Conservation (phyloP, 2,113 vertebrate genomes). For the Oncorhynchus tshawytscha region DNA sequence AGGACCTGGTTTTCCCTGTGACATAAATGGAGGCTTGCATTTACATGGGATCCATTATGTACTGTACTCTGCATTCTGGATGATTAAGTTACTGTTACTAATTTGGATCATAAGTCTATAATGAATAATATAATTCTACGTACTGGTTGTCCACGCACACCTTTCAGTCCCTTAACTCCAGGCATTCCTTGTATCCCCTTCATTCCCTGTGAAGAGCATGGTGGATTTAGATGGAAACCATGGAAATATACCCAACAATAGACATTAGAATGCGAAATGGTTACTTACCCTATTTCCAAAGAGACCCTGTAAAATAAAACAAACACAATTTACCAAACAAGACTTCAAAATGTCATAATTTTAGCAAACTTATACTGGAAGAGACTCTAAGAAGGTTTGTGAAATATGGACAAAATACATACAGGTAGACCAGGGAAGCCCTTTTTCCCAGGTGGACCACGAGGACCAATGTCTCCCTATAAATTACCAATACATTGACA, state of each 20-base stretch:
- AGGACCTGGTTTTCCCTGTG: slow-evolving; percentile 65
- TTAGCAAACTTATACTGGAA: background rate
- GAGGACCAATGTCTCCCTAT: slow-evolving; percentile 66
- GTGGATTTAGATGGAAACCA: background rate
- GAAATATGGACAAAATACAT: slow-evolving; percentile 33
- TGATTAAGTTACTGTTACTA: background rate
- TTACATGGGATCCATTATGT: background rate
- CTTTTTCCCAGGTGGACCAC: slow-evolving; percentile 53
- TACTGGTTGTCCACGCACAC: slow-evolving; percentile 67
- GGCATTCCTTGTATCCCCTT: slow-evolving; percentile 62
- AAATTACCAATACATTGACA: slow-evolving; percentile 4
- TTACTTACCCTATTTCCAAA: slow-evolving; percentile 65
- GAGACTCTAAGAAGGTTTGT: background rate
- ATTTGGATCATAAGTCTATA: background rate
- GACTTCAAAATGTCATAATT: background rate
- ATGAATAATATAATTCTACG: slow-evolving; percentile 11
- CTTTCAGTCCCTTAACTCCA: slow-evolving; percentile 68
- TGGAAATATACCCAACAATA: background rate
- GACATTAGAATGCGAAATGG: background rate
- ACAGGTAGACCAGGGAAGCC: slow-evolving; percentile 62
- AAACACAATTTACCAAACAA: background rate
- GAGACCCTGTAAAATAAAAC: slow-evolving; percentile 61
- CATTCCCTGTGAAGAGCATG: slow-evolving; percentile 58
- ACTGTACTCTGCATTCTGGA: background rate
- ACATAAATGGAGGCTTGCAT: background rate